Evolutionary conservation across 2,888 invertebrate genomes (phyloP).

Genomic region (Galerucella calmariensis): DNA sequence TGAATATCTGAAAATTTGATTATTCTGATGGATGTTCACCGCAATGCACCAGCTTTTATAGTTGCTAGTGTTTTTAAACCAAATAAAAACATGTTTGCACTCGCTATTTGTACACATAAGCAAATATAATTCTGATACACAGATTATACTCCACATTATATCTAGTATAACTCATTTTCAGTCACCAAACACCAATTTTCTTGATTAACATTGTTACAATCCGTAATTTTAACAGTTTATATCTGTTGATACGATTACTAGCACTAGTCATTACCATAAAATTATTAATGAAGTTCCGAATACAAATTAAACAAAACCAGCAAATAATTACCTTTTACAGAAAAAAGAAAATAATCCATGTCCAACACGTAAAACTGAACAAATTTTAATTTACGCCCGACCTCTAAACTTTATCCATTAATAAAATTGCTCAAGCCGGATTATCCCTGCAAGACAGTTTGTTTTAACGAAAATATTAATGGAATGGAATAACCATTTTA

Average conservation of each 20-base stretch:
- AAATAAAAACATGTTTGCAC: no score
- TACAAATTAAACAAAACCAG: background rate
- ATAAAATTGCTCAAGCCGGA: slow-evolving; percentile 31
- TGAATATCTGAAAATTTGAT: no score
- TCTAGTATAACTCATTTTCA: no score
- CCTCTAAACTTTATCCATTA: slow-evolving; percentile 28
- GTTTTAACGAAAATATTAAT: slow-evolving; percentile 34
- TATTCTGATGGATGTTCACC: no score
- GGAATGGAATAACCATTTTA: slow-evolving; percentile 27
- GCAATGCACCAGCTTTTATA: no score
- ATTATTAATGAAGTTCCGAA: background rate
- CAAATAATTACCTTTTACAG: background rate
- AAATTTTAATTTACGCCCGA: slow-evolving; percentile 29
- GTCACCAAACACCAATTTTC: background rate
- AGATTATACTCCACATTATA: no score
- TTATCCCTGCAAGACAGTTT: slow-evolving; percentile 28
- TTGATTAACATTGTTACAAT: background rate
- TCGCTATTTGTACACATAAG: no score
- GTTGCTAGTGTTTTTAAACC: no score
- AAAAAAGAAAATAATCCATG: background rate
- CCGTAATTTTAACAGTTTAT: background rate
- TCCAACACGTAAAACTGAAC: slow-evolving; percentile 16
- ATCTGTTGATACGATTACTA: background rate
- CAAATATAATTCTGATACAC: no score
- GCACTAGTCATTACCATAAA: background rate